Percentiles rank a stretch among this genome's conserved stretches.
Evolutionary conservation across 2,797 vertebrate species (phyloP).

Genomic region (Acanthis flammea): DNA sequence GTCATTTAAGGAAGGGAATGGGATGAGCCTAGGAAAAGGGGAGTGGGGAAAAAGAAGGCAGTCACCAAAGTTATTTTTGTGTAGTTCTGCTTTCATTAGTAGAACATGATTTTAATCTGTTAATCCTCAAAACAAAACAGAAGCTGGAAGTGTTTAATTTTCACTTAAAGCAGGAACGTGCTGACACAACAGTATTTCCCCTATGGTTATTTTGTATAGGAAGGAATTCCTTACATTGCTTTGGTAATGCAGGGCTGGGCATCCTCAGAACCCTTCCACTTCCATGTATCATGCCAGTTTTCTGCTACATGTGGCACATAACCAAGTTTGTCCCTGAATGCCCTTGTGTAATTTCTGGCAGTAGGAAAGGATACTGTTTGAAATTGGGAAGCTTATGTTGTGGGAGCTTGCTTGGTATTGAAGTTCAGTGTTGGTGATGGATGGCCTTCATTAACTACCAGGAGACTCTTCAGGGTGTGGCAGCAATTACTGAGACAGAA

Average conservation of each 20-base stretch:
- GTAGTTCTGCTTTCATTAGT: neutral
- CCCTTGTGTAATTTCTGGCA: accelerated
- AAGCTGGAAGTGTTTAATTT: neutral
- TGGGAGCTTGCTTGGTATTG: neutral
- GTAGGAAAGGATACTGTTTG: neutral
- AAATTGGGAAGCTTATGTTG: neutral
- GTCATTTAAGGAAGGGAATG: neutral
- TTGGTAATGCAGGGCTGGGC: neutral
- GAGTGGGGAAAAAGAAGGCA: neutral
- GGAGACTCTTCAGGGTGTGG: neutral
- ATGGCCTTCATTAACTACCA: neutral
- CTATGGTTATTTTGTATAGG: neutral
- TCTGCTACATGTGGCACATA: neutral
- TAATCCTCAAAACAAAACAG: neutral
- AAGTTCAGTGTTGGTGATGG: accelerated
- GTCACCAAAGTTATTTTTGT: neutral
- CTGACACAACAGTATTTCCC: neutral
- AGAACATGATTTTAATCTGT: neutral
- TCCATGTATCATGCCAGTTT: neutral
- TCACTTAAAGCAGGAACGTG: neutral
- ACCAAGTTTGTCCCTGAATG: neutral
- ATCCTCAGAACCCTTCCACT: neutral
- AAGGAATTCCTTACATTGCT: neutral
- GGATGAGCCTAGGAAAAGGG: neutral
- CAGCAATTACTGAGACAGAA: neutral